These are phyloP conservation scores for Luscinia megarhynchos DNA, from an alignment of 2,797 vertebrate genomes.

Conservation along the genomic window DNA sequence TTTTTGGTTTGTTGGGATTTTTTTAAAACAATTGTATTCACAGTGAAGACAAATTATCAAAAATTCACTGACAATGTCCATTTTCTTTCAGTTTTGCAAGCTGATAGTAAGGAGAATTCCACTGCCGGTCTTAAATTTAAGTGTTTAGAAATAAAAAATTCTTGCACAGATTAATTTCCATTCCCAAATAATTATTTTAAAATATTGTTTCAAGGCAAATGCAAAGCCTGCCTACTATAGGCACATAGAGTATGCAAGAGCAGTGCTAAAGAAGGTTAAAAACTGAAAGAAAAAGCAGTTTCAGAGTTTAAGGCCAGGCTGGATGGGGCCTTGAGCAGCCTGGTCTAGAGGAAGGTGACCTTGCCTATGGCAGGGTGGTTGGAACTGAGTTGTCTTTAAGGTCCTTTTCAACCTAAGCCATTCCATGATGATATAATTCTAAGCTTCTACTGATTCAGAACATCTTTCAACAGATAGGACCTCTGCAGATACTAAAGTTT, in stretches of 20 bases:
- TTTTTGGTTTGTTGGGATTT: accelerated
- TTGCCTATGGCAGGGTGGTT: not conserved
- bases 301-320: not conserved
- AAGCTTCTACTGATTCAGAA: not conserved
- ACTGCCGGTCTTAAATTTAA: not conserved
- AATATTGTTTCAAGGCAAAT: not conserved
- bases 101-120: not conserved
- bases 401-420: not conserved
- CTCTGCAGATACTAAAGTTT: conserved; percentile 15
- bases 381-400: not conserved
- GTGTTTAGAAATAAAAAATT: not conserved
- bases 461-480: not conserved
- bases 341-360: not conserved
- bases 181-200: not conserved
- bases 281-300: not conserved
- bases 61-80: not conserved
- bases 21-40: not conserved
- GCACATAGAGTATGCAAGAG: not conserved
- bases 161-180: not conserved
- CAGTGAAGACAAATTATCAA: not conserved
- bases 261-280: not conserved
- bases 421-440: not conserved
- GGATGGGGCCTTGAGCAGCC: not conserved
- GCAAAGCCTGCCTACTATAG: not conserved
- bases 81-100: not conserved